A percentile compares a stretch with the other conserved stretches of the same genome.
Evolutionary conservation across 2,113 vertebrate species (phyloP).

Genomic region (Osmerus mordax): DNA sequence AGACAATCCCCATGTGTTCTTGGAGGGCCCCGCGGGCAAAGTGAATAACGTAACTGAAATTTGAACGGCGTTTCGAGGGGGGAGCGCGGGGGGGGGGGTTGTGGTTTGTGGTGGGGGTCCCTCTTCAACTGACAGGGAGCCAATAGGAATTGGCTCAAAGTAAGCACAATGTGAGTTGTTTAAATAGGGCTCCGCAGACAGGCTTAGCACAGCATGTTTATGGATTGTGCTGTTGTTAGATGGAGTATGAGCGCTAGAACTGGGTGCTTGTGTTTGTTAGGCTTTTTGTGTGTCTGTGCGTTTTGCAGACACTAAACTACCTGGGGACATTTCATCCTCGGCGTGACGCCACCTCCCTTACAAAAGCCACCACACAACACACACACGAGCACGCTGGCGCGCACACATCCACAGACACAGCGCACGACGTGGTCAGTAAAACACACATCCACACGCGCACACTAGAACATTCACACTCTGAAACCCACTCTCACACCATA

Average conservation of each 20-base stretch:
- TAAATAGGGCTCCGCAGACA: background rate
- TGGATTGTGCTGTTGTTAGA: background rate
- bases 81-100: background rate
- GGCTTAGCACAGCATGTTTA: background rate
- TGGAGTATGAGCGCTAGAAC: background rate
- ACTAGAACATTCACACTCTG: too few relatives aligned
- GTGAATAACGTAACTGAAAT: conserved; percentile 64
- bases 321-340: background rate
- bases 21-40: conserved; percentile 48
- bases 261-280: too few relatives aligned
- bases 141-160: background rate
- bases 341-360: conserved; percentile 15
- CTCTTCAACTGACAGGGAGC: conserved; percentile 41
- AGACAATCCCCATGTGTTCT: conserved; percentile 60
- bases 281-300: background rate
- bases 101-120: background rate
- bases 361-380: conserved; percentile 27
- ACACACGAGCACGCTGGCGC: background rate
- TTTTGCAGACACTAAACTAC: conserved; percentile 13
- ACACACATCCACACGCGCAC: too few relatives aligned
- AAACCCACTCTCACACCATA: background rate
- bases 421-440: too few relatives aligned
- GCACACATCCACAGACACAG: background rate
- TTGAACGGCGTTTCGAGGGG: conserved; percentile 33
- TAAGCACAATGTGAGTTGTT: too few relatives aligned